Base-by-base conservation (phyloP, 2,888 invertebrate species). In the Tromatobia lineatoria region DNA sequence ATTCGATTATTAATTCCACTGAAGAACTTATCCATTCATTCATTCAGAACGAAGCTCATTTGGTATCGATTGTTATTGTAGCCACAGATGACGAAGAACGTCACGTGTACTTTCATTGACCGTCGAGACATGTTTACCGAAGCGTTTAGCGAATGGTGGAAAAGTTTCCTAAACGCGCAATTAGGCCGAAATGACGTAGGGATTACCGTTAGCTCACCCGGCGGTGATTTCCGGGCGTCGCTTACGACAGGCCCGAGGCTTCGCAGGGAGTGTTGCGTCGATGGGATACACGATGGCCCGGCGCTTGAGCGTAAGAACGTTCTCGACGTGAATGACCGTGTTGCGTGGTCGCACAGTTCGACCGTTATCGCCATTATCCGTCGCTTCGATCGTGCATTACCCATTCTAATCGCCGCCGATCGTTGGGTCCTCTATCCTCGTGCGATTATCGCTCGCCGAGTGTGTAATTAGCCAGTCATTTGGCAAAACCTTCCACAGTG, bases 81-180 rank as follows among this genome's bases (percentile, higher is more conserved):
- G 3, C 6, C 15, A 13, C 4, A 15, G 20, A 52, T 71, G 50
- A 61, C 13, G 10, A 38, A 38, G 54, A 59, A 23, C 11, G 10
- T 25, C 25, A 34, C 15, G n/a, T 11, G 13, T 25, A 52, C 45
- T 70, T 70, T 73, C 34, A 45, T 57, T 42, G 73, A 59, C 50
- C 23, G 13, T 47, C 29, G 54, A 69, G 18, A 57, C 18, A 73
- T 42, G 18, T 47, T 38, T 59, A 45, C 25, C 47, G 54, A 50
- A 11, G 59, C 75, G 52, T 69, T 83, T 75, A 38, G 50, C 85
- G 85, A 38, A 85, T 86, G 88, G 80, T 85, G 88, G 88, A 91
- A 90, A 91, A 90, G 88, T 90, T 88, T 87, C 88, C 89, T 90
- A 89, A 91, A 90, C 89, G 87, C 88, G 88, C 87, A 88, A 89